Evolutionary conservation across 2,888 invertebrate species (phyloP), one percentile per base, ranked within the genome.

Genomic region (Caenorhabditis doughertyi): DNA sequence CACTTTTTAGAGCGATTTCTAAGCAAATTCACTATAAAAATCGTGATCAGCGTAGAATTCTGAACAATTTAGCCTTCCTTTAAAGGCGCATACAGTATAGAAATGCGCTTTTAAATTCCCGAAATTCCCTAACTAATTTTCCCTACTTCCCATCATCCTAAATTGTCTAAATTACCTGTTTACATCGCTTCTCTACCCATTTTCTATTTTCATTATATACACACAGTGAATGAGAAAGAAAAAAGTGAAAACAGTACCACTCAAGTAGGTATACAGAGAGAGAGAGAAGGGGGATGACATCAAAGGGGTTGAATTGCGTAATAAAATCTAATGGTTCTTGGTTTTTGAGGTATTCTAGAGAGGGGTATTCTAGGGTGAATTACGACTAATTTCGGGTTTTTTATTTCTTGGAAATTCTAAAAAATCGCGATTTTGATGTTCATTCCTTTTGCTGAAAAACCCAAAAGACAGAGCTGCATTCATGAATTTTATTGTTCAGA

Each of bases 201-300:
- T 4, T 25, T 25, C 42, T 35, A 3, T 13, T n/a, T n/a, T n/a
- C n/a, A n/a, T n/a, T n/a, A n/a, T n/a, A n/a, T n/a, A n/a, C n/a
- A n/a, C n/a, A n/a, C n/a, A n/a, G n/a, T n/a, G n/a, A n/a, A n/a
- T n/a, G n/a, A n/a, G n/a, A n/a, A n/a, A n/a, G n/a, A 65, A 51
- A 65, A 51, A 51, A 51, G 49, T 51, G 65, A 65, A 65, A 65
- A 65, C 65, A 51, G 65, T 64, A 64, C 49, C 49, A 64, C 47
- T 64, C 64, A 47, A 49, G 60, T n/a, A n/a, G n/a, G n/a, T 60
- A 27, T 32, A 32, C 32, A 32, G 32, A 32, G 58, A 60, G 39
- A 44, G 23, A 42, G 9, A 3, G 25, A n/a, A n/a, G n/a, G n/a
- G 16, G 44, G 9, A 44, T 44, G 44, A 16, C 44, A 56, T 35